These are phyloP conservation scores for Leucoma salicis DNA, from an alignment of 2,888 invertebrate genomes.

Conservation along the genomic window DNA sequence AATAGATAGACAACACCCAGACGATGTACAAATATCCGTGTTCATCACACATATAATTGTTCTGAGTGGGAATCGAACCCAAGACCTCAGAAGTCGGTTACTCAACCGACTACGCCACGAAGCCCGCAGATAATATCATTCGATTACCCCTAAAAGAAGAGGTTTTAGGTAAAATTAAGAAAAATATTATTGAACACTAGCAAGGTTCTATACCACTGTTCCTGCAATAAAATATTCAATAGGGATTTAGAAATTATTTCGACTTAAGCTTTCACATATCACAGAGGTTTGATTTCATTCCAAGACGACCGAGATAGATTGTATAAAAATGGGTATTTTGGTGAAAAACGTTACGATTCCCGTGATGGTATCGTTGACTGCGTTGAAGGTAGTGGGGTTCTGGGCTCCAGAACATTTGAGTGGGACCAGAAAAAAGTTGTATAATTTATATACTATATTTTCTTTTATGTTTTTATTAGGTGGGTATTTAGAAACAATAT, in stretches of 20 bases:
- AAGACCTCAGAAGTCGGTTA: too few relatives aligned
- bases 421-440: constrained; percentile 34
- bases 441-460: constrained; percentile 50
- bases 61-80: too few relatives aligned
- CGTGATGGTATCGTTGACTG: constrained; percentile 54
- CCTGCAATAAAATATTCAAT: constrained; percentile 39
- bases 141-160: too few relatives aligned
- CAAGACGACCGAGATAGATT: background rate
- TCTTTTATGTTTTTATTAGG: constrained; percentile 67
- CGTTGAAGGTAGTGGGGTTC: constrained; percentile 57
- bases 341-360: constrained; percentile 56
- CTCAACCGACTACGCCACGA: too few relatives aligned
- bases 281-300: constrained; percentile 7
- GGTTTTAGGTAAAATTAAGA: too few relatives aligned
- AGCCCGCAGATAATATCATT: too few relatives aligned
- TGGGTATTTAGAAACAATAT: too few relatives aligned
- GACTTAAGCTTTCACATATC: constrained; percentile 13
- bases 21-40: too few relatives aligned
- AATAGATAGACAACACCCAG: too few relatives aligned
- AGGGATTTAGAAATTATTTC: constrained; percentile 30
- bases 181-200: too few relatives aligned
- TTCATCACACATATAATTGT: too few relatives aligned
- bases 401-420: constrained; percentile 55
- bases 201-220: constrained; percentile 24
- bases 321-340: constrained; percentile 43